Evolutionary conservation across 2,888 invertebrate species (phyloP).

Genomic region (Scaptomyza flava): DNA sequence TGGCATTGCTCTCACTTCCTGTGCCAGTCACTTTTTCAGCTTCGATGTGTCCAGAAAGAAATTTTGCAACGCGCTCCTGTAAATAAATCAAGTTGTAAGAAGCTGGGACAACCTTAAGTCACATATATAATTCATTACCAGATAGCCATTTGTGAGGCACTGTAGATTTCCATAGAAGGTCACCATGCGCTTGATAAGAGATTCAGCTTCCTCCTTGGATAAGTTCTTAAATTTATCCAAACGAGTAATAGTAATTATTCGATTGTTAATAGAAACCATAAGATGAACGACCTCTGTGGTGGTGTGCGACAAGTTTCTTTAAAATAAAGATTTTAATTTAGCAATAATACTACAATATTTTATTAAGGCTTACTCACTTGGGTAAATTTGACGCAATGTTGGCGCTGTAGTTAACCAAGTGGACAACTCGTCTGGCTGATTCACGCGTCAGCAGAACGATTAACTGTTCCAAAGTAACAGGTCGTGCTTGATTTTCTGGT

Average conservation of each 20-base stretch:
- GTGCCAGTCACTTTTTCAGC: slow-evolving; percentile 86
- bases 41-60: slow-evolving; percentile 88
- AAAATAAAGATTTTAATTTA: neutral
- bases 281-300: slow-evolving; percentile 86
- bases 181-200: slow-evolving; percentile 75
- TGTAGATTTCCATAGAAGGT: slow-evolving; percentile 80
- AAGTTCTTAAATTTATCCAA: slow-evolving; percentile 86
- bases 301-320: slow-evolving; percentile 85
- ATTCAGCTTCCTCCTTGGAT: slow-evolving; percentile 86
- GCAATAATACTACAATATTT: neutral
- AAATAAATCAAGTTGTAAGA: neutral
- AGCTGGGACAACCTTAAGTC: slow-evolving; percentile 2
- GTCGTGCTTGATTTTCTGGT: slow-evolving; percentile 93
- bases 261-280: slow-evolving; percentile 87
- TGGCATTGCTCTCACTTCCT: slow-evolving; percentile 63
- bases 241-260: slow-evolving; percentile 88
- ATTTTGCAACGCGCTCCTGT: slow-evolving; percentile 88
- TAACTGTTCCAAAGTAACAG: slow-evolving; percentile 91
- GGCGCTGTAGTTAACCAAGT: slow-evolving; percentile 90
- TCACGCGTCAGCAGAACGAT: slow-evolving; percentile 91
- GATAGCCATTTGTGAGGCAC: slow-evolving; percentile 76
- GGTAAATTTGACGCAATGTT: slow-evolving; percentile 87
- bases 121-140: slow-evolving; percentile 60
- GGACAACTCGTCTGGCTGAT: slow-evolving; percentile 90
- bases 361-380: slow-evolving; percentile 81